Conservation (phyloP, 2,888 invertebrate species). For the Rutpela maculata region DNA sequence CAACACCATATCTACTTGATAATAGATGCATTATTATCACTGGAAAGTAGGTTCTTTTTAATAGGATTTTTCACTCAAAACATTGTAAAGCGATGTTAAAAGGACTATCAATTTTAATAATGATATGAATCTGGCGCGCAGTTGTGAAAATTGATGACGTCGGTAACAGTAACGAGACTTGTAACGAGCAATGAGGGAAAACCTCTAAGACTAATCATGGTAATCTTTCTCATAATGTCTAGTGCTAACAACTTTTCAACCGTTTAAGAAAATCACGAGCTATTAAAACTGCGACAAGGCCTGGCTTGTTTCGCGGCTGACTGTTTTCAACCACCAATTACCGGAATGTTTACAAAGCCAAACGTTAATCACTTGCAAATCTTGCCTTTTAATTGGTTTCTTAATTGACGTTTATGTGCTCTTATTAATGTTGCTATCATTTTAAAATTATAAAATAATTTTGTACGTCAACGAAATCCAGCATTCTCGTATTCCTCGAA, state of each 20-base stretch:
- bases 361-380: conserved; percentile 71
- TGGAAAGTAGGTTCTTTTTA: conserved; percentile 23
- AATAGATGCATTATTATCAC: conserved; percentile 33
- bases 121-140: conserved; percentile 70
- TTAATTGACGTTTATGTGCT: conserved; percentile 71
- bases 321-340: conserved; percentile 64
- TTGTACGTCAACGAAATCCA: conserved; percentile 25
- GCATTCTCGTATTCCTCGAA: conserved; percentile 7
- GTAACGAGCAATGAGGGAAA: conserved; percentile 72
- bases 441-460: conserved; percentile 45
- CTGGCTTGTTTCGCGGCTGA: conserved; percentile 66
- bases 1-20: conserved; percentile 21
- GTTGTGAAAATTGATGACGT: conserved; percentile 72
- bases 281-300: conserved; percentile 72
- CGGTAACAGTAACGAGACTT: conserved; percentile 70
- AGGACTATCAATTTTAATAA: conserved; percentile 68
- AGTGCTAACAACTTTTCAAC: conserved; percentile 74
- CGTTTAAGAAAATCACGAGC: conserved; percentile 74
- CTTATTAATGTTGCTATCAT: conserved; percentile 64
- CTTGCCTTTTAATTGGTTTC: conserved; percentile 71
- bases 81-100: conserved; percentile 61
- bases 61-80: conserved; percentile 35
- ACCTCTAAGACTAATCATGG: conserved; percentile 73
- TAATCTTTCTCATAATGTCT: conserved; percentile 73
- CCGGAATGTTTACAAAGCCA: conserved; percentile 69